Base-by-base conservation (phyloP, 1,140 invertebrate genomes). In the Drosophila pseudoananassae region DNA sequence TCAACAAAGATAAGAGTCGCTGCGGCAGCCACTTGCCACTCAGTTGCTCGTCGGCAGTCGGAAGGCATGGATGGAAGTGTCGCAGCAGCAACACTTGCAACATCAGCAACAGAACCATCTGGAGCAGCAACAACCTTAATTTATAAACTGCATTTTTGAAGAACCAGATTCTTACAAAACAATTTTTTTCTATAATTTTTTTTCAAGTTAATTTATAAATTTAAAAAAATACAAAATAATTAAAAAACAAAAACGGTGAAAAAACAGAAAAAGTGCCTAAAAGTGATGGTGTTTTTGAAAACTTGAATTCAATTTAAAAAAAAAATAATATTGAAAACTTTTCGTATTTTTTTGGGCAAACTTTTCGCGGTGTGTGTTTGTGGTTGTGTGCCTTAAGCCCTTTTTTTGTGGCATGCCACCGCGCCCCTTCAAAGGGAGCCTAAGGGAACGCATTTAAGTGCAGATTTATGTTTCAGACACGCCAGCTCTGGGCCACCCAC, bases 11-110 rank as follows among this genome's bases (percentile, higher is more conserved):
- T 85, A 87, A 87, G 25, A 75, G 66, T 36, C 17, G 53, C 53
- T 4, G 14, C 20, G 7, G 33, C 17, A 55, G 38, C 57, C 40
- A 65, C 20, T 23, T 33, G 55, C 33, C 6, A 73, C 53, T 63
- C 76, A 89, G 84, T 89, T 89, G 74, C 77, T 69, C 70, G 55
- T 52, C 69, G 76, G 76, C 65, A 89, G 55, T 73, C 80, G 23
- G 59, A 70, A 55, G 56, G 52, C 49, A 66, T 54, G 65, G 76
- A 66, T 54, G 65, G 76, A 60, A 29, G 78, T 79, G 84, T 45
- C 29, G 25, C 25, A 73, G 40, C 47, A 73, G 43, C 36, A 29
- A 54, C 25, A 12, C 38, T 6, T 31, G 31, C 46, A 59, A 38
- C 17, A 59, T 15, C 40, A 61, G 12, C 51, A 54, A 15, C 23